These are phyloP conservation scores for Ammodramus savannarum DNA, from an alignment of 2,113 vertebrate species.

Conservation along the genomic window DNA sequence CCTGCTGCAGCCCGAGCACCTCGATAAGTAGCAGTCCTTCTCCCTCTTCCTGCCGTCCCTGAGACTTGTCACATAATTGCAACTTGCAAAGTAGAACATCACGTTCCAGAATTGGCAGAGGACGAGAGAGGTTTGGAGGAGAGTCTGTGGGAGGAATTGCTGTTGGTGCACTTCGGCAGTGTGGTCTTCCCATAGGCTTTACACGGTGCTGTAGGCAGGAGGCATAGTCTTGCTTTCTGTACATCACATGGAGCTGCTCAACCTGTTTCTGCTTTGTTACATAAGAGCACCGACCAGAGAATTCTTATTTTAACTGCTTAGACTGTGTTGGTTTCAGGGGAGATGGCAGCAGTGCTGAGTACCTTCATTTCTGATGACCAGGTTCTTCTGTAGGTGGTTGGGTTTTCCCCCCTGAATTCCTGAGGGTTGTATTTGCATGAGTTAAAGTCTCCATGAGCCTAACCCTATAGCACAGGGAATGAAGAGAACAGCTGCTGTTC, in stretches of 20 bases:
- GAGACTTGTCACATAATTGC: neutral
- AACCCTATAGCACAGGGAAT: neutral
- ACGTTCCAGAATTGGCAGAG: neutral
- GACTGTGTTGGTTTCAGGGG: neutral
- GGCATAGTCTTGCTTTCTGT: neutral
- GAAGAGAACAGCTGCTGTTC: neutral
- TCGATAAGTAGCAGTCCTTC: neutral
- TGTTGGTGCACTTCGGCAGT: neutral
- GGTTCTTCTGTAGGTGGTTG: neutral
- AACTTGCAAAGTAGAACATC: neutral
- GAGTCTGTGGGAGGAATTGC: neutral
- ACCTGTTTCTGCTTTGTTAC: neutral
- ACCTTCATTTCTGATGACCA: neutral
- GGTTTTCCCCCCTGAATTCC: neutral
- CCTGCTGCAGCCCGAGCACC: neutral
- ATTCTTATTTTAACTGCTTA: neutral
- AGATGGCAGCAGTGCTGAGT: neutral
- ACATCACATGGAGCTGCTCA: neutral
- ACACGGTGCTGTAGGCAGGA: neutral
- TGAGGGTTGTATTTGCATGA: neutral
- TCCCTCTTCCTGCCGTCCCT: neutral
- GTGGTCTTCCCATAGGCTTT: neutral
- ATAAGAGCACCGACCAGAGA: neutral
- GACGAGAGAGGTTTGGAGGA: fast-evolving
- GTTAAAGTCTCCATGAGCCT: neutral